A percentile compares a stretch with the other conserved stretches of the same genome.
Evolutionary conservation across 2,113 vertebrate genomes (phyloP).

Genomic region (Catagonus wagneri): DNA sequence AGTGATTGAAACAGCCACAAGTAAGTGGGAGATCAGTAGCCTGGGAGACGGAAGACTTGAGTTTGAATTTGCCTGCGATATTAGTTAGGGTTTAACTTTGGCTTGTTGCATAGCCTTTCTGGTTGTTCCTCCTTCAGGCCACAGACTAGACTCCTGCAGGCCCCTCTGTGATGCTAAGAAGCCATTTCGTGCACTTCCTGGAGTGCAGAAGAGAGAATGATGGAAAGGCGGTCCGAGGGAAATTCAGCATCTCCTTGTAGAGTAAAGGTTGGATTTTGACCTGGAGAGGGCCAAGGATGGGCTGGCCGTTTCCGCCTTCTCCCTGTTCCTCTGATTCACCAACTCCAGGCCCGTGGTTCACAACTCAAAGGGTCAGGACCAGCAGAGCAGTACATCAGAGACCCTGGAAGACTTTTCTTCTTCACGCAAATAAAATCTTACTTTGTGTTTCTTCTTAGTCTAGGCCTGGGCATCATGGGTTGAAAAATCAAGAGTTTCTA

Average conservation of each 20-base stretch:
- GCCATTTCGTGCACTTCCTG: neutral
- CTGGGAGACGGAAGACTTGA: neutral
- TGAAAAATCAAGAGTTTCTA: slow-evolving; percentile 8
- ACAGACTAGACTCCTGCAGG: neutral
- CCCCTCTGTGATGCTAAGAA: neutral
- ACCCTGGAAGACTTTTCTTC: neutral
- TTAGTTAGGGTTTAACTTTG: slow-evolving; percentile 44
- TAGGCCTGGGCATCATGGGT: neutral
- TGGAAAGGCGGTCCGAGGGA: neutral
- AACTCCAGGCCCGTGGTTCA: neutral
- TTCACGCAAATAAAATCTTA: neutral
- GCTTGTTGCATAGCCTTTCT: neutral
- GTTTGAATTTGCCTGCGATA: neutral
- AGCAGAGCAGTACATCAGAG: neutral
- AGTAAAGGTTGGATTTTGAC: neutral
- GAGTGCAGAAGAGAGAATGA: neutral
- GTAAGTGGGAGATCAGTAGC: neutral
- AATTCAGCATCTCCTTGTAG: neutral
- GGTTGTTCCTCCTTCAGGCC: neutral
- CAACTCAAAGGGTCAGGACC: neutral
- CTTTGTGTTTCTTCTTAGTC: slow-evolving; percentile 12
- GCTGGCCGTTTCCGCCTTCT: neutral
- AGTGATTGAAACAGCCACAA: neutral
- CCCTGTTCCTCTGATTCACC: neutral
- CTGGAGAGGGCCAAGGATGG: neutral